Evolutionary conservation across 2,113 vertebrate genomes (phyloP).

Genomic region (Tragulus kanchil): DNA sequence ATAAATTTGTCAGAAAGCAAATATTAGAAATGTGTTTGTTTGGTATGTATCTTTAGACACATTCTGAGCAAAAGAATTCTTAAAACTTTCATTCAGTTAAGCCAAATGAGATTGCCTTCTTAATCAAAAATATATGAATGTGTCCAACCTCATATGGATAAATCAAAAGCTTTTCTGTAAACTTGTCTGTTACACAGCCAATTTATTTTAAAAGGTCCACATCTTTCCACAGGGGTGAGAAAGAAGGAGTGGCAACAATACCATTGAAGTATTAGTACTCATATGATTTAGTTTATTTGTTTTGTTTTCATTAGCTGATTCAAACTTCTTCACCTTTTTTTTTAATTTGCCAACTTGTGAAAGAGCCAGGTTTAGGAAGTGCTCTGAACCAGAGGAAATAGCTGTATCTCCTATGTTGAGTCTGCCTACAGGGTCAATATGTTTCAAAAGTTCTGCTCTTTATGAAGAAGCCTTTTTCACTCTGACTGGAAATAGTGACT

Average conservation of each 20-base stretch:
- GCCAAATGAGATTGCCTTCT: background rate
- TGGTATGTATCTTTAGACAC: background rate
- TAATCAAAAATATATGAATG: background rate
- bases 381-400: constrained; percentile 20
- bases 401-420: background rate
- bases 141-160: background rate
- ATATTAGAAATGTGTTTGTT: background rate
- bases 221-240: background rate
- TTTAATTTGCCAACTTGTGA: background rate
- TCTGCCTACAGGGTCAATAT: background rate
- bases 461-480: background rate
- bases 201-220: constrained; percentile 22
- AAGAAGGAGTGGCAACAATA: background rate
- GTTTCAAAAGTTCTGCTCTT: background rate
- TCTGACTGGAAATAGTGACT: constrained; percentile 20
- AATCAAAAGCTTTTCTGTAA: constrained; percentile 18
- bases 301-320: constrained; percentile 55
- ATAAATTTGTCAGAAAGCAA: background rate
- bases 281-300: background rate
- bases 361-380: background rate
- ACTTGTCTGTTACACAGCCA: background rate
- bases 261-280: background rate
- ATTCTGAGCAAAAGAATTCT: background rate
- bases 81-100: background rate
- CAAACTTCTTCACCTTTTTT: constrained; percentile 56